Evolutionary conservation across 2,797 vertebrate genomes (phyloP).

Genomic region (Apogon hyalosoma): DNA sequence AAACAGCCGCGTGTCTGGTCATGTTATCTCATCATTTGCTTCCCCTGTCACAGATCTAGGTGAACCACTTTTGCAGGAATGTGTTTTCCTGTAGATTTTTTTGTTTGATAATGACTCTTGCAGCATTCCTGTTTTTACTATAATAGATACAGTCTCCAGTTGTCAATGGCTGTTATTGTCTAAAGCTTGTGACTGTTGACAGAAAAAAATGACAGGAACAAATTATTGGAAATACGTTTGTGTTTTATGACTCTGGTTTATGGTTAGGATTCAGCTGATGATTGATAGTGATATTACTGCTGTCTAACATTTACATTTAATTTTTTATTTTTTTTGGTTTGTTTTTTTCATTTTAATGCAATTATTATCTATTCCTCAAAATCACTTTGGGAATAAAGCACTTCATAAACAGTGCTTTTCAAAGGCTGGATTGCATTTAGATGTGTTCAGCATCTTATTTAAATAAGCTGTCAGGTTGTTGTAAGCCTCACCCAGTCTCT

Average conservation of each 20-base stretch:
- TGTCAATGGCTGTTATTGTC: slow-evolving; percentile 17
- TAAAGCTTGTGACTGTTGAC: slow-evolving; percentile 6
- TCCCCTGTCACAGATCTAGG: slow-evolving; percentile 14
- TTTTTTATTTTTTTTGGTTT: no score
- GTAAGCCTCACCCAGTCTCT: slow-evolving; percentile 48
- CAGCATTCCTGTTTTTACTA: slow-evolving; percentile 23
- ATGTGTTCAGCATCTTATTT: slow-evolving; percentile 69
- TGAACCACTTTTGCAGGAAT: slow-evolving; percentile 43
- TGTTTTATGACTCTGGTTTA: slow-evolving; percentile 1
- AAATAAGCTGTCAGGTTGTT: slow-evolving; percentile 66
- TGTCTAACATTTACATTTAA: slow-evolving; percentile 1
- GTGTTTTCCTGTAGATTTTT: slow-evolving; percentile 28
- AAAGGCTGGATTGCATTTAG: slow-evolving; percentile 37
- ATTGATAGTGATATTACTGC: slow-evolving; percentile 9
- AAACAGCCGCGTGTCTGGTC: slow-evolving; percentile 40
- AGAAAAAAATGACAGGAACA: slow-evolving; percentile 16
- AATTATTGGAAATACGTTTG: slow-evolving; percentile 25
- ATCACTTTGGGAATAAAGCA: slow-evolving; percentile 35
- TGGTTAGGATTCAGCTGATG: slow-evolving; percentile 5
- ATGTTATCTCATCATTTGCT: slow-evolving; percentile 4
- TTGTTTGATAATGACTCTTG: slow-evolving; percentile 43
- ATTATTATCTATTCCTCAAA: slow-evolving; percentile 42
- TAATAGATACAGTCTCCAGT: slow-evolving; percentile 41
- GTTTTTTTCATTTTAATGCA: not conserved
- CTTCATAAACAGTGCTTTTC: slow-evolving; percentile 42